Evolutionary conservation across 2,113 vertebrate genomes (phyloP).

Genomic region (Erythrolamprus reginae): DNA sequence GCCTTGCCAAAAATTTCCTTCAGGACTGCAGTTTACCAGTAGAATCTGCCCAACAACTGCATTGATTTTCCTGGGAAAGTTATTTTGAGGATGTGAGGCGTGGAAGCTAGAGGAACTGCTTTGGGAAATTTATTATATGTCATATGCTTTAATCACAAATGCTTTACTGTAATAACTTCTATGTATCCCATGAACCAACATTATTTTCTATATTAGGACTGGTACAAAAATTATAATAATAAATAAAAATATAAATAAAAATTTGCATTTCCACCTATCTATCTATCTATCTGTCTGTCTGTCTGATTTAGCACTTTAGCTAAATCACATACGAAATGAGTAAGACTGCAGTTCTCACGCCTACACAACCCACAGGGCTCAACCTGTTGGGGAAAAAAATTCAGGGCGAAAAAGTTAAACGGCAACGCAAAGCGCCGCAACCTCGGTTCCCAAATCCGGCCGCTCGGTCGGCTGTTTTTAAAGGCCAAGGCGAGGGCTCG

Average conservation of each 20-base stretch:
- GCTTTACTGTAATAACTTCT: neutral
- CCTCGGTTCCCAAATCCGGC: neutral
- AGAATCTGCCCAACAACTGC: neutral
- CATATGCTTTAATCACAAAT: too few species aligned
- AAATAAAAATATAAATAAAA: neutral
- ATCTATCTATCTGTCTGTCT: too few species aligned
- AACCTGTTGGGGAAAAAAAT: neutral
- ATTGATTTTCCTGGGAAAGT: neutral
- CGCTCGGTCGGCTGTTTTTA: neutral
- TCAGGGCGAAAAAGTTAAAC: neutral
- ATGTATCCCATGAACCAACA: neutral
- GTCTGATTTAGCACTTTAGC: neutral
- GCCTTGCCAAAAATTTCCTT: neutral
- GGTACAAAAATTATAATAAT: neutral
- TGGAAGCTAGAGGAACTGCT: neutral
- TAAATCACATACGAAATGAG: neutral
- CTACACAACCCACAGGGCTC: neutral
- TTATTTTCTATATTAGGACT: neutral
- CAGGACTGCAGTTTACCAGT: neutral
- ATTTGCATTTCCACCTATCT: neutral
- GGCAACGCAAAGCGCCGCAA: neutral
- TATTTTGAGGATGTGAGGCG: neutral
- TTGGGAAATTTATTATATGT: neutral
- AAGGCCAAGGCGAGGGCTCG: neutral
- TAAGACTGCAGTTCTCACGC: neutral